Evolutionary conservation across 2,888 invertebrate genomes (phyloP).

Genomic region (Seladonia tumulorum): DNA sequence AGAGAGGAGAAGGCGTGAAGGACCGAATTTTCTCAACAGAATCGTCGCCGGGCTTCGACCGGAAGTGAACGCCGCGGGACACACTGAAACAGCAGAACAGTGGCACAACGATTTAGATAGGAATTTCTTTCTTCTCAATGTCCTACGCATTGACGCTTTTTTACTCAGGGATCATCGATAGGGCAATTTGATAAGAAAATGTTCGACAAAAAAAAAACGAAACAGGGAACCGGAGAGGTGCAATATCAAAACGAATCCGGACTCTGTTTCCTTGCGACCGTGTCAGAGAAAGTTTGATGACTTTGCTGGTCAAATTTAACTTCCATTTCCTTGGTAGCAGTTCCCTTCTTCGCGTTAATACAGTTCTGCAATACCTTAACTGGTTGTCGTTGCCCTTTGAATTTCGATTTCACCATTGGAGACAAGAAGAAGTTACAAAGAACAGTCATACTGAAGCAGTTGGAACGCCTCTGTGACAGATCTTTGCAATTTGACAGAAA

Average conservation of each 20-base stretch:
- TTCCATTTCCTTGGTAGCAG: not conserved
- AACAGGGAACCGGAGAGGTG: constrained; percentile 8
- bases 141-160: constrained; percentile 62
- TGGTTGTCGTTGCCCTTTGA: not conserved
- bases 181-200: constrained; percentile 28
- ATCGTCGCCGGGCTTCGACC: not conserved
- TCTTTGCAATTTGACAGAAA: too few species aligned
- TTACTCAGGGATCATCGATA: constrained; percentile 69
- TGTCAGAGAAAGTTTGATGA: not conserved
- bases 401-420: too few species aligned
- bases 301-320: not conserved
- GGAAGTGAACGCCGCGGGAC: constrained; percentile 13
- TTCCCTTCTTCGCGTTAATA: not conserved
- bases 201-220: constrained; percentile 29
- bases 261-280: not conserved
- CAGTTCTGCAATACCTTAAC: not conserved
- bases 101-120: constrained; percentile 36
- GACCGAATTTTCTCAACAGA: constrained; percentile 13
- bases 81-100: constrained; percentile 11
- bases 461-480: too few species aligned
- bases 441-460: too few species aligned
- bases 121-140: constrained; percentile 43
- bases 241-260: not conserved
- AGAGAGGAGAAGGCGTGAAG: not conserved
- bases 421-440: too few species aligned